Evolutionary conservation across 2,797 vertebrate genomes (phyloP), one percentile per base, ranked within the genome.

Genomic region (Phataginus tricuspis): DNA sequence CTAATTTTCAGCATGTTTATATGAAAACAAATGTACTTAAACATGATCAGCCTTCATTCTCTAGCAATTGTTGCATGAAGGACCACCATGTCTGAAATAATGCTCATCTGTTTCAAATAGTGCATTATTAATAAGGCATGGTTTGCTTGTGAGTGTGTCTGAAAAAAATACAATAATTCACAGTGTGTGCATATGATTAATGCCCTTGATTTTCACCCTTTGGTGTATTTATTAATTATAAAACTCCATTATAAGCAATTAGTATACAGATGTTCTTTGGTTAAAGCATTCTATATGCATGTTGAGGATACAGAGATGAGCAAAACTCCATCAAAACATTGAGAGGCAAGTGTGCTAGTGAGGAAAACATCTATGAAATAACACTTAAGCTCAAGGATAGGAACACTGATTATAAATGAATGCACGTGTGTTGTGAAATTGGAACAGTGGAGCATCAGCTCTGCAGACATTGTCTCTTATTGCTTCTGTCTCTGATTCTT

Each of bases 121-220:
- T 69, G 42, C 85, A 8, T 51, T 77, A 10, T 79, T 49, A 75
- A 27, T 55, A 92, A 92, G n/a, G 87, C 5, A 78, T 0, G 2
- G 3, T 75, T 75, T 66, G 4, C 25, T 45, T 78, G 13, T 91
- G 63, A 23, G 49, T 61, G 13, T 42, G 16, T 53, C 14, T 55
- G 6, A 49, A 68, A 96, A 51, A 80, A 79, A 63, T 25, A 59
- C n/a, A 66, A 12, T 69, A 87, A 85, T n/a, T 63, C 66, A 74
- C 8, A 29, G 18, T 77, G 7, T 49, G n/a, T 3, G 23, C 0
- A 1, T 49, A 74, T 90, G 39, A 94, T 55, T 42, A 77, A 93
- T 87, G 18, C 2, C 25, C 29, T 91, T 90, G 71, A 37, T 29
- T 89, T 91, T 91, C 29, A 91, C 7, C 0, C 31, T 86, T 69